These are phyloP conservation scores for Cheilosia grossa DNA, from an alignment of 2,888 invertebrate species.

Conservation along the genomic window DNA sequence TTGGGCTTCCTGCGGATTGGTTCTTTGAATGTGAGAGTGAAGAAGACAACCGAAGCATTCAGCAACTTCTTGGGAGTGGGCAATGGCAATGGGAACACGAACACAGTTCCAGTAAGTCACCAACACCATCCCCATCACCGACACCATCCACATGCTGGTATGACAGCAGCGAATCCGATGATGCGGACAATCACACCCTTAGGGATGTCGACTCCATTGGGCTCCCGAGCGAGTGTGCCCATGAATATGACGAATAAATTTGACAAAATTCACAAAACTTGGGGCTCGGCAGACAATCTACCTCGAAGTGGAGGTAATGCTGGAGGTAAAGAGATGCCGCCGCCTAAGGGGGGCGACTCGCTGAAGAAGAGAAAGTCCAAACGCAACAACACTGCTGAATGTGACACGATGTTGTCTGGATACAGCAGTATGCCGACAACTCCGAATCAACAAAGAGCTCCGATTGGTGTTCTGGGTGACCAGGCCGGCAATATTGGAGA, in stretches of 20 bases:
- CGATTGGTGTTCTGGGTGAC: constrained; percentile 77
- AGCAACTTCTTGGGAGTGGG: constrained; percentile 95
- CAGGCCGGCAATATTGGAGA: constrained; percentile 83
- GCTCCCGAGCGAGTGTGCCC: constrained; percentile 80
- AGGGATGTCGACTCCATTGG: constrained; percentile 78
- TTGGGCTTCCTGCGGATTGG: constrained; percentile 95
- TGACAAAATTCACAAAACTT: constrained; percentile 92
- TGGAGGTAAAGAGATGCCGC: constrained; percentile 86
- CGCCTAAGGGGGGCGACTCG: constrained; percentile 88
- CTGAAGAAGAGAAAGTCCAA: constrained; percentile 88
- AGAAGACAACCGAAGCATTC: constrained; percentile 96
- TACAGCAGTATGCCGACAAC: constrained; percentile 88
- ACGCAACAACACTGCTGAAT: constrained; percentile 81
- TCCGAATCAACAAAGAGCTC: constrained; percentile 85
- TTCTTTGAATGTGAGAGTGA: constrained; percentile 95
- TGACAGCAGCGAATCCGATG: constrained; percentile 80
- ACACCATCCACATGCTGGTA: constrained; percentile 82
- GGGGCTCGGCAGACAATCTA: constrained; percentile 96
- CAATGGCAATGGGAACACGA: constrained; percentile 84
- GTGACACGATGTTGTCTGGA: constrained; percentile 80
- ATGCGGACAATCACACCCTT: constrained; percentile 78
- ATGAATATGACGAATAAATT: constrained; percentile 81
- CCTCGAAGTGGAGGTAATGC: constrained; percentile 84
- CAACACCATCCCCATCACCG: constrained; percentile 84
- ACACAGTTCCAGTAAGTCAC: constrained; percentile 80